Conservation (phyloP, 1,140 invertebrate species). For the Heliconius melpomene region DNA sequence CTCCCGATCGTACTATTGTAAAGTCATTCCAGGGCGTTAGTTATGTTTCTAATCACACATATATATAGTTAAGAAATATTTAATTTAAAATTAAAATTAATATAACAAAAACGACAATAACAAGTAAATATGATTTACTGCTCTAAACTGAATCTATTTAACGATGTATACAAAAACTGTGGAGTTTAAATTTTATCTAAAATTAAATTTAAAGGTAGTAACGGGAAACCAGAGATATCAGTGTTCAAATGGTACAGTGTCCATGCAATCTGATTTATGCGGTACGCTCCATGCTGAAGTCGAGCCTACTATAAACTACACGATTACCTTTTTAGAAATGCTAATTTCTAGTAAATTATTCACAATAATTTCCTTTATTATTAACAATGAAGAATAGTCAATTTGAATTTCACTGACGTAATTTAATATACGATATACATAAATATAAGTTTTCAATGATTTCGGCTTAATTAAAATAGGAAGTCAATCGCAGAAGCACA, state of each 20-base stretch:
- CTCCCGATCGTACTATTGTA: constrained; percentile 63
- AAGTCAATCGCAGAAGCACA: neutral
- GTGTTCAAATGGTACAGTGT: constrained; percentile 64
- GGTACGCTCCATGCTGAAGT: constrained; percentile 48
- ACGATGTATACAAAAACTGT: neutral
- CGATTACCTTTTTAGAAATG: constrained; percentile 68
- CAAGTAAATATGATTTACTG: neutral
- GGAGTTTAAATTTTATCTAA: constrained; percentile 16
- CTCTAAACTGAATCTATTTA: neutral
- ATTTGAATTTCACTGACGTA: neutral
- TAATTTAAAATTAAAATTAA: neutral
- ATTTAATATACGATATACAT: neutral
- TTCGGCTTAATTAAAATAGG: neutral
- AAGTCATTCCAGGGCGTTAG: neutral
- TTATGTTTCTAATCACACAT: neutral
- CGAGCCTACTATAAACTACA: constrained; percentile 48
- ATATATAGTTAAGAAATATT: neutral
- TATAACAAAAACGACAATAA: neutral
- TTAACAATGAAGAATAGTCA: constrained; percentile 19
- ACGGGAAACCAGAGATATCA: constrained; percentile 42
- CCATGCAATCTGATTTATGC: constrained; percentile 73
- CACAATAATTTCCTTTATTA: constrained; percentile 49
- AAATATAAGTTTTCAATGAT: neutral
- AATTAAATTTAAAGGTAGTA: constrained; percentile 28
- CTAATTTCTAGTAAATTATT: constrained; percentile 64